Evolutionary conservation across 1,140 invertebrate species (phyloP), one percentile per base, ranked within the genome.

Genomic region (Zaprionus tsacasi): DNA sequence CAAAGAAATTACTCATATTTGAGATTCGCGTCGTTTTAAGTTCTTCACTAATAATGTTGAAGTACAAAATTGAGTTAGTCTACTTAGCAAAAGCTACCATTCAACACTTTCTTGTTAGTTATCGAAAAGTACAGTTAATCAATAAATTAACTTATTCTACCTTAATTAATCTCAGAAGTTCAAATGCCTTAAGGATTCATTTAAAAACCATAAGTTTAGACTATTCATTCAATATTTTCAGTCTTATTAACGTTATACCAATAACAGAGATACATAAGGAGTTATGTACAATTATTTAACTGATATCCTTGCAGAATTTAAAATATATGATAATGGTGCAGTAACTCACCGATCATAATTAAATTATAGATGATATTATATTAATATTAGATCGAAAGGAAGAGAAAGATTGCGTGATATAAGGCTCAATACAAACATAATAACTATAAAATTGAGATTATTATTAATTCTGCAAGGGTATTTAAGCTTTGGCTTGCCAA

Each of bases 11-110:
- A 36, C 50, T 30, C 33, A 69, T 33, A 35, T 40, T 73, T 25
- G 27, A 66, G 21, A 40, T 54, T 57, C 56, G 60, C 68, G 43
- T 56, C 38, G 30, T 33, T 57, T 56, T 17, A 48, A 36, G 8
- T 40, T 57, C 30, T 69, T 69, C 36, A 59, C 79, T 77, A 66
- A 73, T 72, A 63, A 55, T 60, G 17, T 65, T 70, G 30, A 66
- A 12, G n/a, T 48, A 56, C 48, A 64, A 68, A 78, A 36, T 30
- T 69, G 43, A 43, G 73, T 87, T 82, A 82, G 77, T 82, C 73
- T 87, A 87, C 77, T 80, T 72, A 69, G 43, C 50, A 30, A 64
- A 60, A 61, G 21, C 57, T 54, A 56, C 12, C 6, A 50, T 52
- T 48, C 36, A 60, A 17, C 17, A 35, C 12, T 36, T 67, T 55